Base-by-base conservation (phyloP, 1,140 invertebrate species). In the Drosophila funebris region DNA sequence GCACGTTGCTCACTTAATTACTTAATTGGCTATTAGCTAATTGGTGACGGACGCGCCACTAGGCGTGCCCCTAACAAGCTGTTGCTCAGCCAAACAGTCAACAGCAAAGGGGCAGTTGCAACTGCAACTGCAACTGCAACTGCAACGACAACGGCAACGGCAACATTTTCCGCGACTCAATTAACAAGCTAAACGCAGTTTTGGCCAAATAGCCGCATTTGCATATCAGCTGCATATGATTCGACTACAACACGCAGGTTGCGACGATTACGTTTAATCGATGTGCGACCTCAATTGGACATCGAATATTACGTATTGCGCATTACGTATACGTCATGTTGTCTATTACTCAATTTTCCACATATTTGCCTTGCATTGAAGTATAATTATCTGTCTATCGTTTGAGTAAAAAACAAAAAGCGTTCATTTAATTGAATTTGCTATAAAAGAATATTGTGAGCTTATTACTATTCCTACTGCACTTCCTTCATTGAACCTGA, bases 11-110 rank as follows among this genome's bases (percentile, higher is more conserved):
- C 31, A 67, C 71, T 76, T 76, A 87, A 87, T 87, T 87, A 81
- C 82, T 78, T 87, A 87, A 87, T 87, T 87, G 82, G 78, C 82
- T 76, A 78, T 88, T 87, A 88, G 82, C 82, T 70, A 78, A 87
- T 69, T 68, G 57, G 54, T 50, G 52, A 43, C 53, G 41, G 33
- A 53, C 16, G 31, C 29, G 44, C 1, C 31, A n/a, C 24, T 27
- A 36, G 46, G 16, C 41, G 9, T 43, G 24, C n/a, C 16, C 6
- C 29, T 39, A 18, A 48, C 56, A 48, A 67, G 56, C 56, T 68
- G 66, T 68, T 68, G 57, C 57, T 24, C 39, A 22, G 14, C 4
- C 3, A 16, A 36, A 37, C 37, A 14, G 13, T 7, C 37, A 39
- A 29, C 50, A 36, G 4, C 9, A 16, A 8, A 2, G 37, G 22